phyloP scores from a whole-genome alignment of 2,888 invertebrate species.

The Yponomeuta sedellus region DNA sequence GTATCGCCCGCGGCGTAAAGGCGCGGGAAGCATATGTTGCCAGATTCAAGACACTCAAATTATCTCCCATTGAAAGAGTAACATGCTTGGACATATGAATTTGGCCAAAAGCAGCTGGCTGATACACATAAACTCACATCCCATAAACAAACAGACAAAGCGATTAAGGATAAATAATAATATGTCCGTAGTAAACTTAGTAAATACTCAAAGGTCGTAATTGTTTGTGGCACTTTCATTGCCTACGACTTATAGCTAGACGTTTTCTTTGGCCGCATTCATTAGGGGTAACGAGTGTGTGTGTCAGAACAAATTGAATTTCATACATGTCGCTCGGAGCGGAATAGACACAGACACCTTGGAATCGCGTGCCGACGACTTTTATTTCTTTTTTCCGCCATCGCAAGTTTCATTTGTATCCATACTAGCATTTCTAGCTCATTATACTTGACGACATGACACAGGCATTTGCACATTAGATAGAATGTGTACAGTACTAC shows the following conservation, averaged over 20 bases:
- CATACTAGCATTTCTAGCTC: constrained; percentile 26
- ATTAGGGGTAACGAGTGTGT: background rate
- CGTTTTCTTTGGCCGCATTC: background rate
- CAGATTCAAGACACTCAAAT: no score
- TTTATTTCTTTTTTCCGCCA: constrained; percentile 29
- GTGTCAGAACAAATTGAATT: constrained; percentile 4
- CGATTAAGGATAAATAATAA: background rate
- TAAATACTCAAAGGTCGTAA: background rate
- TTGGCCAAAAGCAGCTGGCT: no score
- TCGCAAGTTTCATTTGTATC: constrained; percentile 27
- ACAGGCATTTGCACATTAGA: constrained; percentile 22
- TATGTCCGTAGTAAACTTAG: background rate
- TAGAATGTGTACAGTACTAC: background rate
- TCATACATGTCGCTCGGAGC: background rate
- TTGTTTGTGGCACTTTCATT: background rate
- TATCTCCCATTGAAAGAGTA: no score
- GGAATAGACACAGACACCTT: constrained; percentile 31
- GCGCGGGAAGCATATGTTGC: no score
- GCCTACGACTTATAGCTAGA: background rate
- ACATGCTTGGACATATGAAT: no score
- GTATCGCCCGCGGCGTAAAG: no score
- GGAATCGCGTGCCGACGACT: constrained; percentile 30
- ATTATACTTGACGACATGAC: constrained; percentile 29
- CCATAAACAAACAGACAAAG: background rate
- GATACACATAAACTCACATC: no score